Evolutionary conservation across 2,113 vertebrate species (phyloP).

Genomic region (Scopus umbretta): DNA sequence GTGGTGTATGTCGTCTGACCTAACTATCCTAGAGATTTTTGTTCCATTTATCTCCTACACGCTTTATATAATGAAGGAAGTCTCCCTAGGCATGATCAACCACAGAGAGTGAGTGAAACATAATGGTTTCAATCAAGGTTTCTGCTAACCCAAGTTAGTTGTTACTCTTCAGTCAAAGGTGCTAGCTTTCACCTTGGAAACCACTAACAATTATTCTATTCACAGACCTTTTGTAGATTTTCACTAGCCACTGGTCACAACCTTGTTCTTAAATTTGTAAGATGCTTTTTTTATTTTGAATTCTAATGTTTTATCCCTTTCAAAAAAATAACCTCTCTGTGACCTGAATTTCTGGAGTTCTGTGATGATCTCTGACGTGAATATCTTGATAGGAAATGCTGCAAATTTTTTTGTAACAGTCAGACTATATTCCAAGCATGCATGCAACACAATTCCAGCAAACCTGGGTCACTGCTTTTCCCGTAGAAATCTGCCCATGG

Average conservation of each 20-base stretch:
- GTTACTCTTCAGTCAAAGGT: constrained; percentile 27
- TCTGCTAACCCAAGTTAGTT: constrained; percentile 30
- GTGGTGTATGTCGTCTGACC: constrained; percentile 21
- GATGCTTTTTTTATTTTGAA: background rate
- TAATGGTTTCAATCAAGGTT: constrained; percentile 54
- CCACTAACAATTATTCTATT: background rate
- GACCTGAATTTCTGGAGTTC: constrained; percentile 20
- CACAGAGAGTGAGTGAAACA: constrained; percentile 29
- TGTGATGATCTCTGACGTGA: background rate
- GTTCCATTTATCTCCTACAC: constrained; percentile 48
- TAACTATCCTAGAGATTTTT: constrained; percentile 57
- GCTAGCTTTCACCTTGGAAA: constrained; percentile 19
- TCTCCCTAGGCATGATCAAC: constrained; percentile 44
- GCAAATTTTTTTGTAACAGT: background rate
- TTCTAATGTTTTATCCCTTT: background rate
- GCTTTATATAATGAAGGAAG: constrained; percentile 57
- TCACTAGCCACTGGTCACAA: background rate
- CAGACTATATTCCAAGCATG: constrained; percentile 19
- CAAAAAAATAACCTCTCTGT: background rate
- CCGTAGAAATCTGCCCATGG: background rate
- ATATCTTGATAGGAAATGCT: background rate
- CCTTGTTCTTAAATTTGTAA: background rate
- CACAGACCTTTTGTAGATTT: background rate
- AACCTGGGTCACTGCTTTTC: background rate
- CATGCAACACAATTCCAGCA: background rate